A percentile compares a stretch with the other conserved stretches of the same genome.
Conservation (phyloP, 2,113 vertebrate genomes). For the Oxygymnocypris stewartii region DNA sequence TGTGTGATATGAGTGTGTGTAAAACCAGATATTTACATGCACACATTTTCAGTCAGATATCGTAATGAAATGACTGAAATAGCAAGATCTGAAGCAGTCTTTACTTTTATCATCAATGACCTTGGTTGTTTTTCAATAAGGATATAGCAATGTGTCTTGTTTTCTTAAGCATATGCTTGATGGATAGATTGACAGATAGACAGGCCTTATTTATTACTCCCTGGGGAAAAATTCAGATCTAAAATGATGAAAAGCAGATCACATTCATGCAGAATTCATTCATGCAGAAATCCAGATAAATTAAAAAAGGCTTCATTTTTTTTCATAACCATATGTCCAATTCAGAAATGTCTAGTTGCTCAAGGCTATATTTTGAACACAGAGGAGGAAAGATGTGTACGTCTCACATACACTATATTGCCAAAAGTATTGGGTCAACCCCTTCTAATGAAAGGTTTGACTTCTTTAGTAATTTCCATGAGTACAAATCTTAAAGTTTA, state of each 20-base stretch:
- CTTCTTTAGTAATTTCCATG: too few species aligned
- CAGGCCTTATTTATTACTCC: slow-evolving; percentile 23
- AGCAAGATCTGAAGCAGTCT: not conserved
- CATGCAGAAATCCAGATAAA: slow-evolving; percentile 42
- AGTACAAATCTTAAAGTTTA: too few species aligned
- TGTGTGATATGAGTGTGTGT: too few species aligned
- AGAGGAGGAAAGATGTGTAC: slow-evolving; percentile 12
- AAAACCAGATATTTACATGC: too few species aligned
- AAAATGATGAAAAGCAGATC: slow-evolving; percentile 28
- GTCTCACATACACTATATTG: not conserved
- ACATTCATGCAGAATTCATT: not conserved
- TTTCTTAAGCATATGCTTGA: not conserved
- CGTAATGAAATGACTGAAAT: not conserved
- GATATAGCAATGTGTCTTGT: not conserved
- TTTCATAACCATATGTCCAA: slow-evolving; percentile 31
- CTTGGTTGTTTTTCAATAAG: slow-evolving; percentile 2
- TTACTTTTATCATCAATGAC: not conserved
- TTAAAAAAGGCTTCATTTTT: not conserved
- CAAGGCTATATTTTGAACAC: slow-evolving; percentile 26
- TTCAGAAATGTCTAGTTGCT: slow-evolving; percentile 15
- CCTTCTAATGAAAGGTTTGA: too few species aligned
- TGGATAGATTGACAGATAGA: slow-evolving; percentile 12
- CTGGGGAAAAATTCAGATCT: not conserved
- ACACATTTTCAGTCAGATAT: not conserved
- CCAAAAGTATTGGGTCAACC: too few species aligned